Evolutionary conservation across 2,113 vertebrate genomes (phyloP), one percentile per base, ranked within the genome.

Genomic region (Cavia aperea): DNA sequence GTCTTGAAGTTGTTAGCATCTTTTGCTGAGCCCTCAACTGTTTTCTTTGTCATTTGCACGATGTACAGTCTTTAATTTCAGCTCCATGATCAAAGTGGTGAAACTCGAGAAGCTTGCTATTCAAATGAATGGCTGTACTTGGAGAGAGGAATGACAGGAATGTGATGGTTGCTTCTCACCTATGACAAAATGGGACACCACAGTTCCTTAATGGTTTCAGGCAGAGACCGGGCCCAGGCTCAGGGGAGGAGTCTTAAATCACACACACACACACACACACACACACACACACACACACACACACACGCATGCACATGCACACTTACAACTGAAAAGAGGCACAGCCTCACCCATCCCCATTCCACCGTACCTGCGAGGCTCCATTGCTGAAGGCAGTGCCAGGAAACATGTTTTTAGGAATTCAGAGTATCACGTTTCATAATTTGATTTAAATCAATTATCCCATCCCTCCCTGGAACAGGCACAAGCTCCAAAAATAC

Each of bases 361-460:
- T 96, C 96, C 81, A 89, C 93, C 15, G 94, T 98, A 98, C 97
- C 98, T 98, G 96, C 0, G 51, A 97, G 96, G 96, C 96, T 96
- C 96, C 95, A 77, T 88, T 96, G 96, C 95, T 95, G 92, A 97
- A 97, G 49, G 90, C 93, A 96, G 95, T 97, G 96, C 97, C 97
- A 97, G 96, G 97, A 97, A 97, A 96, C 86, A 93, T 95, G 95
- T 97, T 97, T 97, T 97, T 96, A 97, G 96, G 95, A 97, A 98
- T 97, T 97, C 97, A 97, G 96, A 96, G 97, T 98, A 98, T 97
- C 98, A 96, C 86, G 68, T 98, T 98, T 98, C 97, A 97, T 98
- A 97, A 98, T 98, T 98, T 97, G 97, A 98, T 98, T 98, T 98
- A 98, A 98, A 98, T 98, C 98, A 98, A 98, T 98, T 98, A 98